Conservation (phyloP, 1,140 invertebrate genomes). For the Metopolophium dirhodum region DNA sequence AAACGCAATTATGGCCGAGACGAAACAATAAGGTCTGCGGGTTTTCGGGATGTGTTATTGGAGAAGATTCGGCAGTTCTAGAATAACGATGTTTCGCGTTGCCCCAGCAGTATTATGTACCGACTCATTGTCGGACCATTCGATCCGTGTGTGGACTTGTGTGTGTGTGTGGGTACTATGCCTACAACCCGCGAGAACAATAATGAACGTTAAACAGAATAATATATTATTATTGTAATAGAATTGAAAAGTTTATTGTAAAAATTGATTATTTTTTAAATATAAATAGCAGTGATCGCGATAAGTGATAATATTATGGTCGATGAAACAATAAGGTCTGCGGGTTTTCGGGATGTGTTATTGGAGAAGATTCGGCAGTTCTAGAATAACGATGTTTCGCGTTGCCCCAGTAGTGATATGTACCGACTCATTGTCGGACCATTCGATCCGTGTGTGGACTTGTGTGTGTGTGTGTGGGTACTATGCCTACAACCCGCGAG, state of each 20-base stretch:
- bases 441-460: too few species aligned
- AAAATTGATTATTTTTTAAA: too few species aligned
- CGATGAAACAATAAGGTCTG: neutral
- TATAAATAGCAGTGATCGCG: too few species aligned
- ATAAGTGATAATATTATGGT: too few species aligned
- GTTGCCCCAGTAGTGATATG: neutral
- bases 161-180: neutral
- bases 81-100: neutral
- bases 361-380: neutral
- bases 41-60: neutral
- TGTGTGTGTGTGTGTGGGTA: too few species aligned
- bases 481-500: neutral
- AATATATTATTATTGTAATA: neutral
- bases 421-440: neutral
- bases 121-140: neutral
- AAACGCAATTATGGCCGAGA: neutral
- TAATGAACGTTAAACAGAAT: neutral
- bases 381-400: neutral
- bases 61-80: neutral
- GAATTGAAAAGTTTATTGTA: too few species aligned
- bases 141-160: too few species aligned
- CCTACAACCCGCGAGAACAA: neutral
- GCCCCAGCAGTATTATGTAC: neutral
- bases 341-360: neutral
- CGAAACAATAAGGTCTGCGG: neutral